phyloP scores from a whole-genome alignment of 2,797 vertebrate genomes.

The Neosilurus mollespiculum region DNA sequence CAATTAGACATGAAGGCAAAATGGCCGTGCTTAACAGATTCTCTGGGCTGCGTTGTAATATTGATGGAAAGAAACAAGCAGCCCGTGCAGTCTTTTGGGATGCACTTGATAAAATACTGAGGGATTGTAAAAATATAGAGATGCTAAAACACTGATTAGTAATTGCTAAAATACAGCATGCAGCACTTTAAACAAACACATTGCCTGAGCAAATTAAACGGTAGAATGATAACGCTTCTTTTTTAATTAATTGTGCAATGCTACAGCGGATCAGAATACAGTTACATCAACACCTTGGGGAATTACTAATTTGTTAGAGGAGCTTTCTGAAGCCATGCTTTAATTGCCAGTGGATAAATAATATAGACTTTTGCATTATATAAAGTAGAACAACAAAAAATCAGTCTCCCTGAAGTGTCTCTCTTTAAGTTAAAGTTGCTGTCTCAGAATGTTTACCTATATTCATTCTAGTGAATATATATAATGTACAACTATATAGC shows the following conservation, averaged over 20 bases:
- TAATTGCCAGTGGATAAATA: conserved; percentile 38
- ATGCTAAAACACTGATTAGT: conserved; percentile 28
- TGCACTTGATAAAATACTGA: conserved; percentile 8
- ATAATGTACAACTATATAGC: too few species aligned
- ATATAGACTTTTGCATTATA: conserved; percentile 18
- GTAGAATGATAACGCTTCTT: conserved; percentile 42
- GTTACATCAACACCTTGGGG: conserved; percentile 42
- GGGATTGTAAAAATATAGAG: not conserved
- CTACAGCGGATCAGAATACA: conserved; percentile 34
- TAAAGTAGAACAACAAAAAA: not conserved
- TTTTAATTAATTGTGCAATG: conserved; percentile 52
- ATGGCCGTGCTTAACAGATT: conserved; percentile 24
- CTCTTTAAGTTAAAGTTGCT: too few species aligned
- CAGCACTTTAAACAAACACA: conserved; percentile 35
- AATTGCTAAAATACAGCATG: conserved; percentile 9
- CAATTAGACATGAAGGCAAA: conserved; percentile 45
- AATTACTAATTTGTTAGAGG: conserved; percentile 43
- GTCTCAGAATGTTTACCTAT: too few species aligned
- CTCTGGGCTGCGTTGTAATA: not conserved
- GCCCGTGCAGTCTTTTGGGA: not conserved
- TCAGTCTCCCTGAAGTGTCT: too few species aligned
- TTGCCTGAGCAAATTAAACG: conserved; percentile 47
- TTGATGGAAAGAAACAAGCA: not conserved
- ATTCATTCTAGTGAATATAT: too few species aligned
- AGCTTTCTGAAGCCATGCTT: conserved; percentile 33